Evolutionary conservation across 2,797 vertebrate species (phyloP), one percentile per base, ranked within the genome.

Genomic region (Fistularia tabacaria): DNA sequence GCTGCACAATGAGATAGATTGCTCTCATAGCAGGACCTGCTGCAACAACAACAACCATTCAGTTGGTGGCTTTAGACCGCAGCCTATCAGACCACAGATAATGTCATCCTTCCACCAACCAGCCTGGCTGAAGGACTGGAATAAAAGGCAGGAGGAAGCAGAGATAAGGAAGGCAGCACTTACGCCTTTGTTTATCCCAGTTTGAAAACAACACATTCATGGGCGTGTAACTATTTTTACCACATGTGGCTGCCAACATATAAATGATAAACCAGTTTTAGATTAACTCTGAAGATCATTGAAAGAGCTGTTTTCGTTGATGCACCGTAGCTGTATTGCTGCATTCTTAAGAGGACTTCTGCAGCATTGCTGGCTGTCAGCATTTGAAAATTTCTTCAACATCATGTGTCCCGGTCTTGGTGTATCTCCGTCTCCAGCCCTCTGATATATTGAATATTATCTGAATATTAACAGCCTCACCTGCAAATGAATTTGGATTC

Each of bases 181-280:
- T 83, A 74, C 69, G 53, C 81, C 74, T 82, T 85, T 87, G 80
- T 89, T 87, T 85, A 69, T 78, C 62, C 76, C 78, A 59, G 57
- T 56, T 40, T 48, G 64, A 77, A 80, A 85, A 83, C 72, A 80
- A 87, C 76, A 84, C 9, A 14, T 41, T 62, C 74, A 55, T 36
- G 59, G 10, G 57, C 52, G 53, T 62, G 6, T 41, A 43, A 38
- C 58, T 65, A 62, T 59, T 46, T 81, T 68, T 76, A 79, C 69
- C 70, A 48, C 57, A 15, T 75, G 52, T 51, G 5, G 67, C 49
- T 68, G 69, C 77, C 62, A 71, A 71, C 71, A 7, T 40, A 25
- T 25, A 25, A 25, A 25, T 25, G 5, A 25, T 25, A 5, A 25
- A 5, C 25, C 25, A 25, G n/a, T 38, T 14, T 13, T 14, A 14